These are phyloP conservation scores for Leptopterna dolabrata DNA, from an alignment of 2,888 invertebrate genomes.

Conservation along the genomic window DNA sequence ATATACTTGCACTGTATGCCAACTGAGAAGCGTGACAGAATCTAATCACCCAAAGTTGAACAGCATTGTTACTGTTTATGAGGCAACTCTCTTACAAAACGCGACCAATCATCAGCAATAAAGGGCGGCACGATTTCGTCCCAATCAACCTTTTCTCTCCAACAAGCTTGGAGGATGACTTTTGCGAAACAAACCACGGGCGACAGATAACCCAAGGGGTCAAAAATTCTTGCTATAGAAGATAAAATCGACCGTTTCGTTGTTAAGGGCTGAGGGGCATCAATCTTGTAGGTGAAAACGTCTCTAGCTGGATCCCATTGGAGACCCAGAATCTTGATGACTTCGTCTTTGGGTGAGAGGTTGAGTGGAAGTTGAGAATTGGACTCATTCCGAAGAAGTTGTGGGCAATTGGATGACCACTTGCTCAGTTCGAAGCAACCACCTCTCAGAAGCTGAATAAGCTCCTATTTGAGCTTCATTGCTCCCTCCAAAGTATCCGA, in stretches of 20 bases:
- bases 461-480: slow-evolving; percentile 12
- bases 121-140: slow-evolving; percentile 56
- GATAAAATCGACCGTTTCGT: slow-evolving; percentile 54
- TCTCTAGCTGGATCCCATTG: slow-evolving; percentile 58
- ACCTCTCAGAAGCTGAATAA: slow-evolving; percentile 11
- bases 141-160: slow-evolving; percentile 59
- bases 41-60: neutral
- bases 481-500: slow-evolving; percentile 8
- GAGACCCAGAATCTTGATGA: slow-evolving; percentile 58
- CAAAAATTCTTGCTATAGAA: slow-evolving; percentile 51
- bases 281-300: slow-evolving; percentile 47
- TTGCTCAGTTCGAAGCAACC: slow-evolving; percentile 53
- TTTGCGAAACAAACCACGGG: slow-evolving; percentile 58
- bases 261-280: neutral
- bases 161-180: slow-evolving; percentile 59
- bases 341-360: neutral
- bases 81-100: neutral
- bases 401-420: slow-evolving; percentile 15
- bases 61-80: neutral
- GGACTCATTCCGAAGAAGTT: neutral
- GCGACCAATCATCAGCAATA: neutral
- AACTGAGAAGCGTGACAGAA: slow-evolving; percentile 27
- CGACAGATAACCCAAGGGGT: slow-evolving; percentile 57
- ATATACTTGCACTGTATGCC: no score
- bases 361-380: neutral